Evolutionary conservation across 2,113 vertebrate genomes (phyloP).

Genomic region (Sinosuthora webbiana): DNA sequence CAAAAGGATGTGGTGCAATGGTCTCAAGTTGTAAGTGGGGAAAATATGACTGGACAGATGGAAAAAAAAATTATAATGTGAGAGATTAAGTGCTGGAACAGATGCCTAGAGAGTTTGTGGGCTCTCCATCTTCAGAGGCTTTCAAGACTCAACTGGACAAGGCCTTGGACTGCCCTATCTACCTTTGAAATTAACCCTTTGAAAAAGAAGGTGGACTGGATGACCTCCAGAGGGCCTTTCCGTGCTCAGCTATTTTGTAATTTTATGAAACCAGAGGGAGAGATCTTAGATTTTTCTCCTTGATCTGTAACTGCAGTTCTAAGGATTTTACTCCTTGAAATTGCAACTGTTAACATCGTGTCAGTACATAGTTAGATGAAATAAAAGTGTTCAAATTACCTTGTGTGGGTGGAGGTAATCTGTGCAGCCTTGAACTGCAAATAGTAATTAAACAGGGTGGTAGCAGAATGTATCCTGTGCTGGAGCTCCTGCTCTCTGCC

Average conservation of each 20-base stretch:
- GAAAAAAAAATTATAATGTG: not conserved
- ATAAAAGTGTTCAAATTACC: conserved; percentile 56
- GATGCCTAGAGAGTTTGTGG: not conserved
- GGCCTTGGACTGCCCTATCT: not conserved
- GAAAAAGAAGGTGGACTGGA: not conserved
- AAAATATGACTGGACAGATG: not conserved
- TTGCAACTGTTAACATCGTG: conserved; percentile 51
- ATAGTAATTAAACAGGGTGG: conserved; percentile 67
- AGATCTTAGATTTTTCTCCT: not conserved
- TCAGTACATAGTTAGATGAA: conserved; percentile 50
- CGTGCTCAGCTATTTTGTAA: not conserved
- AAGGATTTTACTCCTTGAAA: conserved; percentile 44
- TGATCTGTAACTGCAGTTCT: conserved; percentile 4
- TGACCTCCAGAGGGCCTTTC: not conserved
- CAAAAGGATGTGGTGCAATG: not conserved
- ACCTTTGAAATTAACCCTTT: not conserved
- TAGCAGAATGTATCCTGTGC: conserved; percentile 37
- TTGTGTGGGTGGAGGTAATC: conserved; percentile 60
- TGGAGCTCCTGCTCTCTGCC: not conserved
- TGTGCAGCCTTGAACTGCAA: conserved; percentile 54
- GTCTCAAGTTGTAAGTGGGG: not conserved
- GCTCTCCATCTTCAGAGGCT: not conserved
- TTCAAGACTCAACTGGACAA: not conserved
- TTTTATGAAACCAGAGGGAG: not conserved
- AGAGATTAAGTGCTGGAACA: not conserved